Evolutionary conservation across 2,888 invertebrate species (phyloP), one percentile per base, ranked within the genome.

Genomic region (Liodrosophila aerea): DNA sequence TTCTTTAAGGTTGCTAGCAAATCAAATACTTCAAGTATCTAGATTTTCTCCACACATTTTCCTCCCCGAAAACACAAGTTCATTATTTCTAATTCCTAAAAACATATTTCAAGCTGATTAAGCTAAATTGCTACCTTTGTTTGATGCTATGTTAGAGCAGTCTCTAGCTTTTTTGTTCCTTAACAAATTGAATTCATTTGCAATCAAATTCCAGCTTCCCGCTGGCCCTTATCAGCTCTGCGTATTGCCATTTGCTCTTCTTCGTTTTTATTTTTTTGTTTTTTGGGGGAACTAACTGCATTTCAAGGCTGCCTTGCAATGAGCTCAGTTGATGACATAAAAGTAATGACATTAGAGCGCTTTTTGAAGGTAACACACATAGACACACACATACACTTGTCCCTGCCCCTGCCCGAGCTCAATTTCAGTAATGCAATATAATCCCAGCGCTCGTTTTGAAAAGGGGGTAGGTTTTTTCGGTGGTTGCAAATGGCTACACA

Each of bases 341-440:
- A 69, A 53, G 69, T 69, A 69, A 69, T 69, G 64, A 47, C 13
- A 70, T 69, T 70, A 70, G 39, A 57, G 46, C 45, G 18, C 41
- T 39, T 57, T 49, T 52, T 50, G 41, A 53, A 60, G 57, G 70
- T 64, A 70, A 64, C 46, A 36, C 44, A 68, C 5, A 22, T 22
- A 22, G 22, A 22, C 22, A 22, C 5, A 22, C 22, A 22, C 22
- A 22, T 5, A 2, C 22, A 2, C 22, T 22, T n/a, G n/a, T n/a
- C 22, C 22, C 22, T 22, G 3, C 22, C 22, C 5, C 5, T 22
- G 5, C 39, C 56, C 63, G 57, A 47, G 60, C 69, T 52, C 60
- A 64, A 69, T 69, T 70, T 64, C 57, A 64, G 56, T 61, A 69
- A 57, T 69, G 70, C 70, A 70, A 70, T 64, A 57, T 65, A 64